Conservation (phyloP, 2,888 invertebrate genomes). For the Rhamnusium bicolor region DNA sequence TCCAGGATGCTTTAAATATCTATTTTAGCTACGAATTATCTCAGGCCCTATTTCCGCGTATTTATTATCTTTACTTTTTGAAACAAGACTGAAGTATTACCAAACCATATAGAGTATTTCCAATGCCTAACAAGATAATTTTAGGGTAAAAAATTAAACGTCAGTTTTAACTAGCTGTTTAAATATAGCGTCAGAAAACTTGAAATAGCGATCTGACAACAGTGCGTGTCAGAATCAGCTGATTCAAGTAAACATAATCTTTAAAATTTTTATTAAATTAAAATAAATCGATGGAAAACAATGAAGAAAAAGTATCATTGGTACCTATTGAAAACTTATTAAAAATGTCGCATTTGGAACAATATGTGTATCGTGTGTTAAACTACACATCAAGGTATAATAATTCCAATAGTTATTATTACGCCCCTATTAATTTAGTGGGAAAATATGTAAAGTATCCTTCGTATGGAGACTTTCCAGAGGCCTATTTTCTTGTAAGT, state of each 20-base stretch:
- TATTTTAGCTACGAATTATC: too few species aligned
- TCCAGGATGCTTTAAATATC: too few species aligned
- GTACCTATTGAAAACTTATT: constrained; percentile 51
- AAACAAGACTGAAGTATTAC: too few species aligned
- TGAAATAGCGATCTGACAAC: background rate
- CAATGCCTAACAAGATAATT: too few species aligned
- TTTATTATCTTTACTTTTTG: too few species aligned
- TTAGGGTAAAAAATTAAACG: too few species aligned
- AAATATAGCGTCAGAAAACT: background rate
- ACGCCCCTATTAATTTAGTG: constrained; percentile 89
- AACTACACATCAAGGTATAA: constrained; percentile 95
- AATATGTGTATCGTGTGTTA: constrained; percentile 84
- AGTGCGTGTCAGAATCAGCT: constrained; percentile 13
- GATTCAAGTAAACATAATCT: constrained; percentile 19
- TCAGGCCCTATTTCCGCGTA: too few species aligned
- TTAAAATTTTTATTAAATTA: constrained; percentile 10
- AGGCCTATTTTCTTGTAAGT: constrained; percentile 91
- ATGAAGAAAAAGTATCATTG: constrained; percentile 23
- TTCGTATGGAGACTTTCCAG: constrained; percentile 91
- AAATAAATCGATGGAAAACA: constrained; percentile 21
- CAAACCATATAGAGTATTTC: too few species aligned
- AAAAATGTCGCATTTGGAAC: constrained; percentile 75
- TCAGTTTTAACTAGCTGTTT: too few species aligned
- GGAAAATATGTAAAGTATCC: constrained; percentile 91
- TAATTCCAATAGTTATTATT: constrained; percentile 88